Evolutionary conservation across 2,113 vertebrate species (phyloP), one percentile per base, ranked within the genome.

Genomic region (Podarcis muralis): DNA sequence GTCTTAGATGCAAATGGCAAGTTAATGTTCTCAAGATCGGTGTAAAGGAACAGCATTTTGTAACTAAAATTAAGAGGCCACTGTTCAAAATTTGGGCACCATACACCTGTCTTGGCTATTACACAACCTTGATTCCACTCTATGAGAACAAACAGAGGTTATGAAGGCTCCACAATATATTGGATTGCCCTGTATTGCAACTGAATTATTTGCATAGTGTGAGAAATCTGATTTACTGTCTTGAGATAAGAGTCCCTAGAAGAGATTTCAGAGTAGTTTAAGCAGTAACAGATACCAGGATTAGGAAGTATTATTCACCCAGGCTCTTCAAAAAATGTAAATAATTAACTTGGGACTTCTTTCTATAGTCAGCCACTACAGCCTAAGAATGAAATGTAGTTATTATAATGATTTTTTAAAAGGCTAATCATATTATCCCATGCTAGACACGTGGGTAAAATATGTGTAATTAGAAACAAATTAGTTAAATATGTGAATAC

Each of bases 21-120:
- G 22, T 53, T 88, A 57, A 80, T 85, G 8, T 11, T 90, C 3
- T 1, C 89, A 62, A 35, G 35, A 75, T 48, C 87, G 79, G 53
- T 25, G 20, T 53, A 69, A 77, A 92, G 62, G 0, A 92, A 88
- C 66, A 75, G 16, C 32, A 23, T 88, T 83, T 76, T 83, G 86
- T 35, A 81, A 85, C 25, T 74, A 82, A 91, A 87, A n/a, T 1
- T 3, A 85, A 48, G 12, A 87, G 65, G 27, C 40, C 3, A n/a
- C 4, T 72, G 16, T 69, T 72, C 82, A 84, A 20, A 59, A 37
- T 40, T 37, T 18, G n/a, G 23, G 7, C 22, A 48, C 37, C 15
- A n/a, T 68, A 40, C 22, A 86, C 12, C 15, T 62, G 65, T 40
- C 66, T 35, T 81, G n/a, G n/a, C 59, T 81, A 32, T 65, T 35